These are phyloP conservation scores for Stramonita haemastoma DNA, from an alignment of 2,888 invertebrate species.

Conservation along the genomic window DNA sequence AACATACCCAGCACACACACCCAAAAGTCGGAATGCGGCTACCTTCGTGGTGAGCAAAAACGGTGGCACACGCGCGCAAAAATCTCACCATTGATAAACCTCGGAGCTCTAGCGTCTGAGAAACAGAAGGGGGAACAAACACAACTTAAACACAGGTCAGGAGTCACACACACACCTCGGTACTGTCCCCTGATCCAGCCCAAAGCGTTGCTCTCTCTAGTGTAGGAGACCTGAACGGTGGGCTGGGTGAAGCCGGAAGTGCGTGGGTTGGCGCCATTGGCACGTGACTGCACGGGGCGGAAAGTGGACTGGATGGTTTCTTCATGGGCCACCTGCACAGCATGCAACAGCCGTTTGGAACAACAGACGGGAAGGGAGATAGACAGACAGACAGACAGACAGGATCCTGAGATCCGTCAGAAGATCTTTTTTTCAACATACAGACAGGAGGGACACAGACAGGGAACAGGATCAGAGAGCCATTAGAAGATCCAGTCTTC, in stretches of 20 bases:
- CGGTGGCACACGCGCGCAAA: too few relatives aligned
- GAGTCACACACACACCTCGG: conserved; percentile 57
- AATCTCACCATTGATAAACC: too few relatives aligned
- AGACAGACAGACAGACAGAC: background rate
- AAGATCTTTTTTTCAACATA: too few relatives aligned
- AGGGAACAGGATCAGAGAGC: background rate
- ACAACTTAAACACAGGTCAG: background rate
- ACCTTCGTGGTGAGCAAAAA: too few relatives aligned
- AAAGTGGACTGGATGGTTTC: conserved; percentile 52
- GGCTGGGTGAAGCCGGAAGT: conserved; percentile 50
- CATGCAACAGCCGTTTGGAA: background rate
- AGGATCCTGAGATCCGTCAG: background rate
- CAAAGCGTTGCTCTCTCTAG: conserved; percentile 55
- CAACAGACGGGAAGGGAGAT: background rate
- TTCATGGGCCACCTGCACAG: conserved; percentile 14
- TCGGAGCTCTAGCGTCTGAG: too few relatives aligned
- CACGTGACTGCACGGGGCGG: conserved; percentile 41
- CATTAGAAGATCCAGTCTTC: too few relatives aligned
- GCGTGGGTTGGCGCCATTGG: conserved; percentile 39
- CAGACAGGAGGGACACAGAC: too few relatives aligned
- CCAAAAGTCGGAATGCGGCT: too few relatives aligned
- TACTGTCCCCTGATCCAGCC: conserved; percentile 66
- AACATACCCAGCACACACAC: too few relatives aligned
- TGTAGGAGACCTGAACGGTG: conserved; percentile 54
- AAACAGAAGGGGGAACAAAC: background rate